Percentiles rank a stretch among this genome's conserved stretches.
phyloP scores from a whole-genome alignment of 2,113 vertebrate genomes.

The Vanacampus margaritifer region DNA sequence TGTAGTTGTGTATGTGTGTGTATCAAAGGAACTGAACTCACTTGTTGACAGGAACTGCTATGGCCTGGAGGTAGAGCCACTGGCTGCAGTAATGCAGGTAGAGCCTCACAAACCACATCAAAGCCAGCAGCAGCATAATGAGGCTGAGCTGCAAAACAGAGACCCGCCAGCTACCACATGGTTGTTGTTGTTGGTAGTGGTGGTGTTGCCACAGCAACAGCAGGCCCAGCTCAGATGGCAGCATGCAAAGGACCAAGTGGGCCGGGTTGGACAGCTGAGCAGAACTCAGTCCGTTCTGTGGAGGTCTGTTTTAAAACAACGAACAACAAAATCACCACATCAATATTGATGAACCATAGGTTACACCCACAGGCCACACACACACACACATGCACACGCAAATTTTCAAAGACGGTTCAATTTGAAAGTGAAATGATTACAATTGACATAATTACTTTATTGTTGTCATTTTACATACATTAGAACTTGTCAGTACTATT shows the following conservation, averaged over 20 bases:
- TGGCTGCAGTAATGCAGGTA: conserved; percentile 93
- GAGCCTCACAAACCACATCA: conserved; percentile 88
- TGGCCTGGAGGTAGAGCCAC: conserved; percentile 86
- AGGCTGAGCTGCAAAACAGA: conserved; percentile 75
- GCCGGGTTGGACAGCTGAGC: conserved; percentile 54
- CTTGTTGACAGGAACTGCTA: conserved; percentile 87
- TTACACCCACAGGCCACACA: too few species aligned
- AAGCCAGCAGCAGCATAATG: conserved; percentile 70
- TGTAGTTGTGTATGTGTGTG: conserved; percentile 21
- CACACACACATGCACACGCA: too few species aligned
- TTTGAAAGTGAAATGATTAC: too few species aligned
- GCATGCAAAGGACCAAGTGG: conserved; percentile 59
- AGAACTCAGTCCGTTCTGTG: conserved; percentile 13
- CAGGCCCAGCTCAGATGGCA: conserved; percentile 76
- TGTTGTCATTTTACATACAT: too few species aligned
- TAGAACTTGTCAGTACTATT: too few species aligned
- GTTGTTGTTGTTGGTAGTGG: conserved; percentile 25
- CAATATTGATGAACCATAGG: neutral
- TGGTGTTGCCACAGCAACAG: conserved; percentile 55
- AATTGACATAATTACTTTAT: too few species aligned
- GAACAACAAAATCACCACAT: neutral
- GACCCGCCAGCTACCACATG: conserved; percentile 42
- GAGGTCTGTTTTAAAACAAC: conserved; percentile 35
- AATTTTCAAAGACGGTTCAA: too few species aligned
- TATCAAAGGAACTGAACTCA: conserved; percentile 79